phyloP scores from a whole-genome alignment of 2,888 invertebrate genomes.

The Ophioninae sp. region DNA sequence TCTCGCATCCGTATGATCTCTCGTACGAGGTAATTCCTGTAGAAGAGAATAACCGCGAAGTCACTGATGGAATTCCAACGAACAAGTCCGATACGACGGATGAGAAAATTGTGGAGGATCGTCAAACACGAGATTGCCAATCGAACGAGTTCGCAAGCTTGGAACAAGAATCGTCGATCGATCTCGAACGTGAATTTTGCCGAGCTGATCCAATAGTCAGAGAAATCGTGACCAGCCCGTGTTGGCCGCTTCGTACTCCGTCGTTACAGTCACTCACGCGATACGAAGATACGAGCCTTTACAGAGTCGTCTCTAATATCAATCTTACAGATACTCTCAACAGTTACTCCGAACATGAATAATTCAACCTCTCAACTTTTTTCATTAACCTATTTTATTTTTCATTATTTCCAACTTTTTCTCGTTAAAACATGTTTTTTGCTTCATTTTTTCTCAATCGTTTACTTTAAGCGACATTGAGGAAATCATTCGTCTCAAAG shows the following conservation, averaged over 20 bases:
- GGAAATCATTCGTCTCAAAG: neutral
- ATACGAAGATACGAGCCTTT: conserved; percentile 71
- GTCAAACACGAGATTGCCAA: conserved; percentile 70
- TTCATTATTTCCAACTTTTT: neutral
- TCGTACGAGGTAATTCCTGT: conserved; percentile 32
- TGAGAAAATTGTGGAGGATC: conserved; percentile 12
- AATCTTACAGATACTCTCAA: conserved; percentile 63
- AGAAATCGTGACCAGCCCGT: neutral
- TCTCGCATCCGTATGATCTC: conserved; percentile 9
- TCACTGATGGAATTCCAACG: neutral
- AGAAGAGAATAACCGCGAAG: conserved; percentile 30
- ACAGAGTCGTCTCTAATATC: conserved; percentile 66
- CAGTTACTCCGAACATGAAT: conserved; percentile 40
- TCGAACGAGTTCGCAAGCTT: conserved; percentile 72
- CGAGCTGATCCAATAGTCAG: neutral
- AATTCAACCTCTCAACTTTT: conserved; percentile 9
- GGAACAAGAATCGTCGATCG: conserved; percentile 62
- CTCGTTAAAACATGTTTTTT: neutral
- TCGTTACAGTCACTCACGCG: conserved; percentile 61
- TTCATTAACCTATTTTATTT: conserved; percentile 5
- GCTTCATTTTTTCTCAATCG: neutral
- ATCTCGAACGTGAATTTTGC: conserved; percentile 29
- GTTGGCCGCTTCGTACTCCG: conserved; percentile 41
- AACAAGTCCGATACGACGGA: neutral
- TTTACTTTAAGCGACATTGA: neutral